phyloP scores from a whole-genome alignment of 2,113 vertebrate species.

The Myiopsitta monachus region DNA sequence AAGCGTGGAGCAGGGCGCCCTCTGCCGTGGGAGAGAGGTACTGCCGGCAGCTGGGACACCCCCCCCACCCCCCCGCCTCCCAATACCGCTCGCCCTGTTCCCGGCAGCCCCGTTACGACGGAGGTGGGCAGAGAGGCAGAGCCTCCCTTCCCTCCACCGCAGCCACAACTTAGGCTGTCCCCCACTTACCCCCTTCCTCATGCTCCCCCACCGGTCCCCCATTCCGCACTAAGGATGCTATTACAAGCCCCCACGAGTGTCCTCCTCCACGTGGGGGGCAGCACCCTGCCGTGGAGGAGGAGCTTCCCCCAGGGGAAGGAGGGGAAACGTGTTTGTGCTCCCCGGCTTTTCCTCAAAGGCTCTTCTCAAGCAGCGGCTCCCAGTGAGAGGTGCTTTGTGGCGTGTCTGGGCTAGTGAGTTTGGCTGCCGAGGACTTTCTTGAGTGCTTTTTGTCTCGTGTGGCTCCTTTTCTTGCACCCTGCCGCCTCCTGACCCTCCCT shows the following conservation, averaged over 20 bases:
- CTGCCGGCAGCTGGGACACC: not conserved
- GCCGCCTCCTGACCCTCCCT: not conserved
- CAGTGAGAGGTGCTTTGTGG: not conserved
- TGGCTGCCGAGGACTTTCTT: constrained; percentile 17
- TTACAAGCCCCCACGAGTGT: not conserved
- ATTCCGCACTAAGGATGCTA: not conserved
- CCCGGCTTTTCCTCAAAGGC: constrained; percentile 37
- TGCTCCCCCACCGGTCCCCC: accelerated
- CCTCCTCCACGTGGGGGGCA: not conserved
- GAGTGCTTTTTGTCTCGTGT: not conserved
- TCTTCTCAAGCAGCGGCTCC: constrained; percentile 2
- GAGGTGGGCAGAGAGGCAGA: not conserved
- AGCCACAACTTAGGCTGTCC: not conserved
- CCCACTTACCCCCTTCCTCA: not conserved
- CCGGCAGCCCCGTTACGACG: not conserved
- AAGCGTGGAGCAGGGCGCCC: constrained; percentile 36
- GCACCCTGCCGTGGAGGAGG: not conserved
- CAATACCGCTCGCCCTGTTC: too few relatives aligned
- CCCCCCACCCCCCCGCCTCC: too few relatives aligned
- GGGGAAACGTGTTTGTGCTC: constrained; percentile 11
- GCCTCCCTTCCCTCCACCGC: not conserved
- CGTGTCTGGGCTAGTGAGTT: constrained; percentile 21
- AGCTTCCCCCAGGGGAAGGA: not conserved
- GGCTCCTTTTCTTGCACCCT: not conserved
- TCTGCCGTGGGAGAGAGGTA: not conserved